A percentile compares a stretch with the other conserved stretches of the same genome.
phyloP scores from a whole-genome alignment of 1,140 invertebrate genomes.

The Philopotamus ludificatus region DNA sequence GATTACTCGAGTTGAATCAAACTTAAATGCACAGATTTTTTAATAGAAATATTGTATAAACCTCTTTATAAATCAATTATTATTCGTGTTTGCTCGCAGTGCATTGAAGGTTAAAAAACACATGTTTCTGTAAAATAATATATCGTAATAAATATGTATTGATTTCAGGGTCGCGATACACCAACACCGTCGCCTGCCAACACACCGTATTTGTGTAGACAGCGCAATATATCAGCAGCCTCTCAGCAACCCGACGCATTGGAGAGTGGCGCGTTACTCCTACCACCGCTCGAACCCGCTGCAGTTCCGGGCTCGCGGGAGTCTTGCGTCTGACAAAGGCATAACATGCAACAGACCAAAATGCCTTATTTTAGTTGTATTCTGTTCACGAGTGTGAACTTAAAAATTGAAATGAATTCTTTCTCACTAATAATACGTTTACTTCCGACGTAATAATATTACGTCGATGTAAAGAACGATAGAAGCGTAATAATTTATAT shows the following conservation, averaged over 20 bases:
- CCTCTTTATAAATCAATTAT: constrained; percentile 3
- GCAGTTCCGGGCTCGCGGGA: constrained; percentile 12
- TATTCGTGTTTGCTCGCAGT: neutral
- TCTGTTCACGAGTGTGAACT: too few species aligned
- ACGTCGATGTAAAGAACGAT: too few species aligned
- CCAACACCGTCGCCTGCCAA: constrained; percentile 72
- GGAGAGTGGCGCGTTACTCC: constrained; percentile 34
- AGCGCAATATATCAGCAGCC: constrained; percentile 56
- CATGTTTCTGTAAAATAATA: too few species aligned
- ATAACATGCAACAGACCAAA: constrained; percentile 15
- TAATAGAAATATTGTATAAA: too few species aligned
- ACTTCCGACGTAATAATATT: too few species aligned
- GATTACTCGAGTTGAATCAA: too few species aligned
- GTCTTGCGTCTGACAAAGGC: constrained; percentile 38
- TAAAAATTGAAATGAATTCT: too few species aligned
- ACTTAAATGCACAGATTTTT: too few species aligned
- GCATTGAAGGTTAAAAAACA: too few species aligned
- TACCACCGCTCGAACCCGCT: neutral
- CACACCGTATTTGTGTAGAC: constrained; percentile 75
- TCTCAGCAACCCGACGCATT: constrained; percentile 32
- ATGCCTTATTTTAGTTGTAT: constrained; percentile 24
- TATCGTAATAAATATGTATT: too few species aligned
- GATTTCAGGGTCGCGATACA: constrained; percentile 65
- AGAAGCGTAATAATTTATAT: too few species aligned
- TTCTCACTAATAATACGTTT: too few species aligned